Percentiles rank a stretch among this genome's conserved stretches.
These are phyloP conservation scores for Chelon auratus DNA, from an alignment of 2,797 vertebrate species.

Conservation along the genomic window DNA sequence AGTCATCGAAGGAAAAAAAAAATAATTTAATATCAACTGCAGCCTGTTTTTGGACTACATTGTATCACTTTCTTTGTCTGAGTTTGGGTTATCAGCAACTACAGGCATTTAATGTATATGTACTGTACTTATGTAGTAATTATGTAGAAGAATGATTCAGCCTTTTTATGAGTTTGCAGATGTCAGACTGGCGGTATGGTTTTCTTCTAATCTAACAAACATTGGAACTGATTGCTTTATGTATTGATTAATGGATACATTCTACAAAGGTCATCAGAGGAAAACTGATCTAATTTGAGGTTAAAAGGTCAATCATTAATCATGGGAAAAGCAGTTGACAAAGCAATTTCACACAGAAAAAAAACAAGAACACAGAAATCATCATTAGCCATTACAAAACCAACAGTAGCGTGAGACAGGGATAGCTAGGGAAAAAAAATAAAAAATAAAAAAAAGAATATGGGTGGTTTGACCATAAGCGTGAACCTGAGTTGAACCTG, in stretches of 20 bases:
- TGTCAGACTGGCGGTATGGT: background rate
- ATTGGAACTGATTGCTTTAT: background rate
- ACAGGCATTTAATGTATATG: background rate
- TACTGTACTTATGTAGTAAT: background rate
- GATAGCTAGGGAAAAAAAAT: background rate
- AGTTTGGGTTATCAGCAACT: background rate
- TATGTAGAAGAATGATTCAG: background rate
- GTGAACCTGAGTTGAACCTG: background rate
- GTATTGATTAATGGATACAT: background rate
- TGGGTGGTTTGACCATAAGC: background rate
- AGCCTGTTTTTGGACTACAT: background rate
- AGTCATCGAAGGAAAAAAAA: too few relatives aligned
- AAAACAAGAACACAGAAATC: background rate
- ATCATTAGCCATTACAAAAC: background rate
- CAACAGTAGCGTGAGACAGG: background rate
- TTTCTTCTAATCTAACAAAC: slow-evolving; percentile 24
- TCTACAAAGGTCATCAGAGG: slow-evolving; percentile 12
- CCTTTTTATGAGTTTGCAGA: slow-evolving; percentile 23
- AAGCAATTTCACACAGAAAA: background rate
- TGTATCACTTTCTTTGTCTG: background rate
- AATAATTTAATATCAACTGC: background rate
- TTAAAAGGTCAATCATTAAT: slow-evolving; percentile 2
- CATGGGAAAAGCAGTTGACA: background rate
- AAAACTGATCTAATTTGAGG: slow-evolving; percentile 12
- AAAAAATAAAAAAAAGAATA: background rate